phyloP scores from a whole-genome alignment of 2,113 vertebrate species.

The Chaetorhynchus papuensis region DNA sequence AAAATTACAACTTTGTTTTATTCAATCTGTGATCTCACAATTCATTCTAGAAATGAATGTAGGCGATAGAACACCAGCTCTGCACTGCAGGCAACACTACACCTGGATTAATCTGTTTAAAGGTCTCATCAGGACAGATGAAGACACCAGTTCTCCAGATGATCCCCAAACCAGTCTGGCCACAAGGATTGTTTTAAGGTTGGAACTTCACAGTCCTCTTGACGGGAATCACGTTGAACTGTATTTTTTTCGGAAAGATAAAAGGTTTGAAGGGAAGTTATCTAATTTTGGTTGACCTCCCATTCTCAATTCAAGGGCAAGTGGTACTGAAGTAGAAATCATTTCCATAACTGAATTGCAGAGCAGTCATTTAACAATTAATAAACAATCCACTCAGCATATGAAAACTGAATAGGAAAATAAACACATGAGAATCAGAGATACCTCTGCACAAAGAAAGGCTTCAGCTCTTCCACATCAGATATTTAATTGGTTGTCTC shows the following conservation, averaged over 20 bases:
- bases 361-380: constrained; percentile 41
- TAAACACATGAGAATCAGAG: background rate
- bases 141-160: background rate
- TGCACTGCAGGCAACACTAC: background rate
- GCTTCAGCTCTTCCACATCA: background rate
- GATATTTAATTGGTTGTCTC: background rate
- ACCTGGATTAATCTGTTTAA: background rate
- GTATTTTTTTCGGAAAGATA: background rate
- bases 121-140: background rate
- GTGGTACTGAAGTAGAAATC: background rate
- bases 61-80: background rate
- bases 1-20: background rate
- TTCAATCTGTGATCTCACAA: background rate
- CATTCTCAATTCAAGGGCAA: background rate
- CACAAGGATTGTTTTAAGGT: background rate
- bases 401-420: background rate
- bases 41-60: background rate
- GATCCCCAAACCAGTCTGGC: background rate
- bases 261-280: background rate
- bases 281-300: constrained; percentile 16
- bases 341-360: constrained; percentile 23
- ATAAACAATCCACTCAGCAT: background rate
- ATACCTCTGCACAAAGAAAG: background rate
- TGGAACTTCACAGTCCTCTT: background rate
- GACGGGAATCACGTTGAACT: background rate